Evolutionary conservation across 1,140 invertebrate species (phyloP), one percentile per base, ranked within the genome.

Genomic region (Rhagoletis zephyria): DNA sequence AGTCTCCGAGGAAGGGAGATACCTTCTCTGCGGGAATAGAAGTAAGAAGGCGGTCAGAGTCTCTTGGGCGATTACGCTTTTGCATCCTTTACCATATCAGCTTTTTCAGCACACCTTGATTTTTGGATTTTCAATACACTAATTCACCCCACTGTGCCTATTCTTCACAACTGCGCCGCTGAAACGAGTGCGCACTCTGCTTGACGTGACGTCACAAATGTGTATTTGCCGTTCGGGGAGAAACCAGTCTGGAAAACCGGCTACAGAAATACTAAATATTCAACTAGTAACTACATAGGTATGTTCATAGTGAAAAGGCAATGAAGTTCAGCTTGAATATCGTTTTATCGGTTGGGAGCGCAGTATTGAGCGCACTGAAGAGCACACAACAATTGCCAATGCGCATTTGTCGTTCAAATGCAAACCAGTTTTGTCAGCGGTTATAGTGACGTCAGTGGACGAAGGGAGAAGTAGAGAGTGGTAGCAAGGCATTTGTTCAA

Each of bases 261-360:
- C 19, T 30, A 48, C 48, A 56, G 7, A 6, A 74, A 81, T 63
- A 63, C 64, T 6, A 30, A 19, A 56, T 56, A 67, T 30, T 6
- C 30, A 67, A 67, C 30, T 4, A 40, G 16, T n/a, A 64, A n/a
- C 45, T 14, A 30, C 30, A 30, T 30, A 30, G 30, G 30, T 30
- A 30, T 30, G 30, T 30, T 19, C 16, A 2, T 56, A 30, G 14
- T 6, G 3, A 51, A 51, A 56, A 48, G 56, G 30, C 74, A 51
- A 51, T 81, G 42, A 81, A 81, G 48, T 56, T 81, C 74, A 81
- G 74, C 74, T 81, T 81, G 48, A 81, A 48, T 81, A 81, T 81
- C 42, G n/a, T 56, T 56, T 81, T 81, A 56, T 81, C 48, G 74
- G 56, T 74, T 81, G 74, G 48, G 45, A 81, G 48, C 45, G 19